phyloP scores from a whole-genome alignment of 2,113 vertebrate genomes.

The Varanus komodoensis region DNA sequence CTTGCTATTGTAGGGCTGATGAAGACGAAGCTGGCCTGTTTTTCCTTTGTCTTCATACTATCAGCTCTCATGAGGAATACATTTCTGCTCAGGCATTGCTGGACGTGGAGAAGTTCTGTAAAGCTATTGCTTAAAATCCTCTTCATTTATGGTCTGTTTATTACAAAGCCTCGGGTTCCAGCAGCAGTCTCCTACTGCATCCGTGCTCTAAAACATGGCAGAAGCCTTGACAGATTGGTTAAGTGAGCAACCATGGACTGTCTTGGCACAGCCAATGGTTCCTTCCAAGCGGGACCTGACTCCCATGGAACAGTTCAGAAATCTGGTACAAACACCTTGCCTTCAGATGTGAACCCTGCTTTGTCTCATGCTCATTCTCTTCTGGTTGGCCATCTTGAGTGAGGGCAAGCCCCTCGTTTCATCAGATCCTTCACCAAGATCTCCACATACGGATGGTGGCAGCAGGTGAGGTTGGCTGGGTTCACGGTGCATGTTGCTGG shows the following conservation, averaged over 20 bases:
- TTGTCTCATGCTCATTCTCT: rapidly evolving
- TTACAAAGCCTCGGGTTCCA: not conserved
- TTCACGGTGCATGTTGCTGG: not conserved
- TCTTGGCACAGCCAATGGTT: not conserved
- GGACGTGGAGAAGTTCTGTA: not conserved
- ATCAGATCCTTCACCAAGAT: not conserved
- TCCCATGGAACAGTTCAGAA: rapidly evolving
- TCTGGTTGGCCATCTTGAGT: not conserved
- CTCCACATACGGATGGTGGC: not conserved
- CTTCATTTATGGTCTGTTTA: not conserved
- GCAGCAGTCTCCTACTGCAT: not conserved
- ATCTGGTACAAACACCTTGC: not conserved
- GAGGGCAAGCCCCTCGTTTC: not conserved
- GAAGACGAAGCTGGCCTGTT: not conserved
- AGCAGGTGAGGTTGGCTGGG: not conserved
- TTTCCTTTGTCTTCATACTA: not conserved
- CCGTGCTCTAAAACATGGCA: not conserved
- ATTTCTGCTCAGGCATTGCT: not conserved
- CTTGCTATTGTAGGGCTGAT: not conserved
- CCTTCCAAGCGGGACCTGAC: not conserved
- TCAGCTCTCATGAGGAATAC: not conserved
- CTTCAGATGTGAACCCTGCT: not conserved
- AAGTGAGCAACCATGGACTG: not conserved
- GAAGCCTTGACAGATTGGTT: not conserved
- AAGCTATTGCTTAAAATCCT: not conserved